Base-by-base conservation (phyloP, 1,140 invertebrate species). In the Drosophila equinoxialis region DNA sequence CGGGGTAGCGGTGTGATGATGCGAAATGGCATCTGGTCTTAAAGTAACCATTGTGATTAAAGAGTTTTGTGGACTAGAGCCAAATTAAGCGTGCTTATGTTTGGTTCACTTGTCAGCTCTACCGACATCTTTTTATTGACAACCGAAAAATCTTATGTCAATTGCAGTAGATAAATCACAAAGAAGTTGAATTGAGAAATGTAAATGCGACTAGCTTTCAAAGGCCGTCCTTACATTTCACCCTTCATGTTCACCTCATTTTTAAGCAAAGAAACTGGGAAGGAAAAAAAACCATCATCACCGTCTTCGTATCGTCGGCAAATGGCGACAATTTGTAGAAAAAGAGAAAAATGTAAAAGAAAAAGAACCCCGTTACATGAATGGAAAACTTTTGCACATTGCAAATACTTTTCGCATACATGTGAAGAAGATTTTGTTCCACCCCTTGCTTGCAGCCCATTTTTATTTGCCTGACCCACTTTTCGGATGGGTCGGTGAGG, bases 271-370 rank as follows among this genome's bases (percentile, higher is more conserved):
- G 11, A 39, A 39, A 6, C 5, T 30, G 30, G 30, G 0, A 39
- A 39, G 11, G 13, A 39, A 39, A 39, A 39, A 39, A 51, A 51
- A 0, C 30, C 45, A 17, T 64, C 65, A 51, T 77, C 59, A 35
- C 41, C 64, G 14, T 26, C 68, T 69, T 69, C 35, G 37, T 33
- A 48, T 55, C 48, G 61, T 20, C 69, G 77, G 83, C 71, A 87
- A 87, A 87, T 87, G 82, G 83, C 67, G 82, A 86, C 82, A 86
- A 86, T 86, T 87, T 86, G 82, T 87, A 78, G 83, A 80, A 78
- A 37, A 45, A 70, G 35, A 48, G 57, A 57, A 48, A 61, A 57
- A 57, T 14, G 48, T 58, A 65, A 68, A 65, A 41, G 63, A n/a
- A 33, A 20, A 51, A 33, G 58, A 48, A 67, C 33, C 66, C 74